Conservation (phyloP, 2,888 invertebrate genomes). For the Drosophila monieri region DNA sequence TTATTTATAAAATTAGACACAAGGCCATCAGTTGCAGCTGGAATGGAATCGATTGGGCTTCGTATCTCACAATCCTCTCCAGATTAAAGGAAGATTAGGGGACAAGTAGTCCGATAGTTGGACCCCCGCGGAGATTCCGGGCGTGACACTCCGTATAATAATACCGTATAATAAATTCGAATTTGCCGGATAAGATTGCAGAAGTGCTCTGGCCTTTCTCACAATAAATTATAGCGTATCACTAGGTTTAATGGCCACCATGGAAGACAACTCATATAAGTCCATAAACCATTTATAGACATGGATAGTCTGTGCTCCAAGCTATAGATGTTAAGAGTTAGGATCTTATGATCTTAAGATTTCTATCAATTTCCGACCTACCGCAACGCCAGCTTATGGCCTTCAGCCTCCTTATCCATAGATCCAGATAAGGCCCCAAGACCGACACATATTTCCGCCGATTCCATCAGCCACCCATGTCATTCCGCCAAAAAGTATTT, state of each 20-base stretch:
- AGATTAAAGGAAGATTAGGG: constrained; percentile 18
- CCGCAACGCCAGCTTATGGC: constrained; percentile 25
- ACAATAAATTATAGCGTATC: constrained; percentile 48
- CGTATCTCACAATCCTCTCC: constrained; percentile 1
- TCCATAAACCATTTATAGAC: not conserved
- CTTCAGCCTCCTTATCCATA: no score
- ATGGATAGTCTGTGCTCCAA: no score
- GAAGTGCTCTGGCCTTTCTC: constrained; percentile 46
- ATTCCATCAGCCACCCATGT: not conserved
- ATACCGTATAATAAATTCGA: constrained; percentile 9
- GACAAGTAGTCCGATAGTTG: constrained; percentile 4
- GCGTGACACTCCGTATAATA: not conserved
- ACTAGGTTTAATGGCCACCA: not conserved
- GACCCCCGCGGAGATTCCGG: constrained; percentile 7
- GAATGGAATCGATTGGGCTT: constrained; percentile 12
- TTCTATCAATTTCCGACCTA: constrained; percentile 9
- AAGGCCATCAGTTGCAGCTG: constrained; percentile 25
- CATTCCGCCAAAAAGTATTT: not conserved
- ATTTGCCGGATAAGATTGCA: constrained; percentile 56
- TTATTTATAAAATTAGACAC: not conserved
- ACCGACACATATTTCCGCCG: not conserved
- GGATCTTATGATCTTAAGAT: no score
- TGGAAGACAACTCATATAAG: constrained; percentile 14
- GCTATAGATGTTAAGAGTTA: no score
- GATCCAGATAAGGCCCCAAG: constrained; percentile 1